A percentile compares a stretch with the other conserved stretches of the same genome.
Conservation (phyloP, 2,113 vertebrate genomes). For the Equus przewalskii region DNA sequence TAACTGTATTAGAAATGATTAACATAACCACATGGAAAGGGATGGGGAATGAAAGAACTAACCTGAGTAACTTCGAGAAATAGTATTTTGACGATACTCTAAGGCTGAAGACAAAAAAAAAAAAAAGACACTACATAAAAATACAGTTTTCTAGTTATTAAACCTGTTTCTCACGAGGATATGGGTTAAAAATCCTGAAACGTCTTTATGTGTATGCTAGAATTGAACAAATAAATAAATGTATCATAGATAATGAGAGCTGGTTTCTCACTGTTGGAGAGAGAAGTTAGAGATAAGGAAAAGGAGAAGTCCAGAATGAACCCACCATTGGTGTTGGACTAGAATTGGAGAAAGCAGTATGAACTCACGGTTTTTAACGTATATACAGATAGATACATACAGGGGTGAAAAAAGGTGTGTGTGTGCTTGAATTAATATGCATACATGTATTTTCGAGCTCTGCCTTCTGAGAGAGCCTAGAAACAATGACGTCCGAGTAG, state of each 20-base stretch:
- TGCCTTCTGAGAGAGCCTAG: neutral
- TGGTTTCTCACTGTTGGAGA: neutral
- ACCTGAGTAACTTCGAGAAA: neutral
- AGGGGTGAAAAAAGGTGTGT: neutral
- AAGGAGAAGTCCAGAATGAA: neutral
- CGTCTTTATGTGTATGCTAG: neutral
- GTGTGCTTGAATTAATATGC: neutral
- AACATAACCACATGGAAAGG: neutral
- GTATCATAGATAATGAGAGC: neutral
- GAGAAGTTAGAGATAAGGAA: neutral
- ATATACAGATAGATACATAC: neutral
- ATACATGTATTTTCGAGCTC: neutral
- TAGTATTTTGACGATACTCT: neutral
- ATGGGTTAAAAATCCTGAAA: neutral
- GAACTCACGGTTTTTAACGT: neutral
- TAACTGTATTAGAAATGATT: neutral
- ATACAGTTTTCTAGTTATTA: neutral
- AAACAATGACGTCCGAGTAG: neutral
- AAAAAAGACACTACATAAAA: neutral
- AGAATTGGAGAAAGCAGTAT: neutral
- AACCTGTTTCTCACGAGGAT: neutral
- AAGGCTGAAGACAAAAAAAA: neutral
- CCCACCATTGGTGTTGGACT: neutral
- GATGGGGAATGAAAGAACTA: neutral
- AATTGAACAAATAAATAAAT: neutral